Conservation (phyloP, 1,140 invertebrate genomes). For the Dendroctonus valens region DNA sequence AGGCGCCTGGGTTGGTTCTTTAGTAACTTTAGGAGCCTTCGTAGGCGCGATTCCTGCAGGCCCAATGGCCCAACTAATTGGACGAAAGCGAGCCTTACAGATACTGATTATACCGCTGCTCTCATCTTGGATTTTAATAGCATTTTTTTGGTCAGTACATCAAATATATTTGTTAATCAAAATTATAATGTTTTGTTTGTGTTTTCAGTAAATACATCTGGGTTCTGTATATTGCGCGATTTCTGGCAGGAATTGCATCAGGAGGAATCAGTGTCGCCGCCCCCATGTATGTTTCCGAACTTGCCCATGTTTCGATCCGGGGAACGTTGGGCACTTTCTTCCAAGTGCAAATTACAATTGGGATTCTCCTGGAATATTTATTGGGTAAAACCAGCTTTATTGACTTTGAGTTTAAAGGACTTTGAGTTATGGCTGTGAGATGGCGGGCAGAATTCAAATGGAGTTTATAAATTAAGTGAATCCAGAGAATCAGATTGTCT, state of each 20-base stretch:
- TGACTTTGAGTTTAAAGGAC: no score
- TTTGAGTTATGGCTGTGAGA: no score
- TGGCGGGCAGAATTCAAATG: no score
- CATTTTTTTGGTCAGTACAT: conserved; percentile 56
- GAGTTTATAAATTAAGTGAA: no score
- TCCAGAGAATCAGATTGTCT: no score
- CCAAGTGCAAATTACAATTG: conserved; percentile 65
- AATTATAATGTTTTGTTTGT: background rate
- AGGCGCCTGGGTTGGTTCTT: conserved; percentile 53
- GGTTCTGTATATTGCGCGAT: conserved; percentile 65
- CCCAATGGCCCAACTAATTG: conserved; percentile 63
- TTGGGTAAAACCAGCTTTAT: conserved; percentile 49
- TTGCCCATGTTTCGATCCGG: conserved; percentile 64
- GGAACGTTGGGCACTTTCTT: conserved; percentile 71
- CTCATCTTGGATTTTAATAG: conserved; percentile 67
- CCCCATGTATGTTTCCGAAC: conserved; percentile 73
- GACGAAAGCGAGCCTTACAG: conserved; percentile 67
- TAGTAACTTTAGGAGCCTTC: conserved; percentile 61
- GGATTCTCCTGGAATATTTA: conserved; percentile 63
- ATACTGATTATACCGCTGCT: conserved; percentile 63
- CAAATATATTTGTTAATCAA: background rate
- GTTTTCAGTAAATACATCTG: conserved; percentile 38
- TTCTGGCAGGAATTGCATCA: conserved; percentile 64
- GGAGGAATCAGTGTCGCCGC: conserved; percentile 64
- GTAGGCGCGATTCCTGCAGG: conserved; percentile 61